Conservation (phyloP, 1,140 invertebrate species). For the Saxidomus purpurata region DNA sequence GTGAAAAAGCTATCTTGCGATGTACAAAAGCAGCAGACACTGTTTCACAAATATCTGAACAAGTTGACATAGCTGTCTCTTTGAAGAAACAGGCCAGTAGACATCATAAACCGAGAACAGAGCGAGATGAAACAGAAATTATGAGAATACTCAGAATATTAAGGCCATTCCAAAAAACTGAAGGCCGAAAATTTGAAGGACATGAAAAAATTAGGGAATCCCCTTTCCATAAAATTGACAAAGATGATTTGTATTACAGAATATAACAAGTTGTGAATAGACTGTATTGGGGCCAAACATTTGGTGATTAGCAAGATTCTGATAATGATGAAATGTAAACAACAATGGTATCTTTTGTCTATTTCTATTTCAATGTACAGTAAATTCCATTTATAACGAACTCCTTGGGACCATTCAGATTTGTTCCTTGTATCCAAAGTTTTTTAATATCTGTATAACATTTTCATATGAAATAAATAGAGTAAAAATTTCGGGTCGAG, state of each 20-base stretch:
- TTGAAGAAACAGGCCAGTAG: neutral
- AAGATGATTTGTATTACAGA: neutral
- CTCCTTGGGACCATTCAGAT: too few relatives aligned
- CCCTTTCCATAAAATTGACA: too few relatives aligned
- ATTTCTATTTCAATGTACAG: too few relatives aligned
- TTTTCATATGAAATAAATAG: too few relatives aligned
- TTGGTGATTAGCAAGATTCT: neutral
- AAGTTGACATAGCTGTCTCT: neutral
- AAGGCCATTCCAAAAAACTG: neutral
- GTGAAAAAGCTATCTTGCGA: neutral
- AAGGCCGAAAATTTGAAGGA: neutral
- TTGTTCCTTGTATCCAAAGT: too few relatives aligned
- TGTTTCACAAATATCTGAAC: neutral
- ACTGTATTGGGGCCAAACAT: too few relatives aligned
- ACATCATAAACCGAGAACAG: neutral
- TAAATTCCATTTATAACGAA: too few relatives aligned
- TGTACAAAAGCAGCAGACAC: slow-evolving; percentile 6
- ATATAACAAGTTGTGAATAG: neutral
- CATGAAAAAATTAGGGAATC: slow-evolving; percentile 1
- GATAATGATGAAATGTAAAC: too few relatives aligned
- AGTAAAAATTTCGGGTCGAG: too few relatives aligned
- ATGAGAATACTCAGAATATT: neutral
- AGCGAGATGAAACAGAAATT: neutral
- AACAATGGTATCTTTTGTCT: too few relatives aligned
- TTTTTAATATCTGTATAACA: too few relatives aligned